Base-by-base conservation (phyloP, 2,113 vertebrate genomes). In the Rhagologus leucostigma region DNA sequence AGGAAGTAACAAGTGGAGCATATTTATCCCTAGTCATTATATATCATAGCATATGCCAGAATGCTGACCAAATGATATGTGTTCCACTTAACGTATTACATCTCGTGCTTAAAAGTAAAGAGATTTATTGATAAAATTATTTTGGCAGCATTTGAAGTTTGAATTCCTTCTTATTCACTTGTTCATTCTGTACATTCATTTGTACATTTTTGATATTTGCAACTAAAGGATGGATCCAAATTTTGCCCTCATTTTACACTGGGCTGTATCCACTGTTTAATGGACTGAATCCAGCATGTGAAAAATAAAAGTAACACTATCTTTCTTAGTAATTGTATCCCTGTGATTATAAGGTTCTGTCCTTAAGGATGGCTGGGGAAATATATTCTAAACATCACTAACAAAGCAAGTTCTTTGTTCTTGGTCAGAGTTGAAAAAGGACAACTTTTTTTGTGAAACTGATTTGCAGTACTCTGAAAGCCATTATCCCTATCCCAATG, bases 21-120 rank as follows among this genome's bases (percentile, higher is more conserved):
- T 26, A 32, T 46, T 96, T 83, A 26, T 65, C 57, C 44, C 55
- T 44, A 81, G 64, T 47, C 37, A 75, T 85, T 90, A 56, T 95
- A 73, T 57, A 95, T 97, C 75, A 76, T 30, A 35, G 90, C 32
- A 57, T n/a, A 67, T 87, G 70, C 63, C 93, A 95, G 85, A 91
- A 87, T 44, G 13, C 53, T 94, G 67, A 69, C 65, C 86, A 82
- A 96, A 86, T 87, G 69, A 93, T 89, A 19, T 64, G n/a, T 59
- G 62, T 96, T 84, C 69, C 86, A 41, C 52, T 78, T 46, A 92
- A 96, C 7, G 4, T 76, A 90, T 94, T 87, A 81, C 16, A 42
- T 44, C 92, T 50, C 60, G 9, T 69, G 63, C 70, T 91, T 93
- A 62, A 92, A 87, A 94, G 33, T 53, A n/a, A 56, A 82, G 89